Percentiles rank a stretch among this genome's conserved stretches.
Evolutionary conservation across 2,113 vertebrate genomes (phyloP).

Genomic region (Larimichthys polyactis): DNA sequence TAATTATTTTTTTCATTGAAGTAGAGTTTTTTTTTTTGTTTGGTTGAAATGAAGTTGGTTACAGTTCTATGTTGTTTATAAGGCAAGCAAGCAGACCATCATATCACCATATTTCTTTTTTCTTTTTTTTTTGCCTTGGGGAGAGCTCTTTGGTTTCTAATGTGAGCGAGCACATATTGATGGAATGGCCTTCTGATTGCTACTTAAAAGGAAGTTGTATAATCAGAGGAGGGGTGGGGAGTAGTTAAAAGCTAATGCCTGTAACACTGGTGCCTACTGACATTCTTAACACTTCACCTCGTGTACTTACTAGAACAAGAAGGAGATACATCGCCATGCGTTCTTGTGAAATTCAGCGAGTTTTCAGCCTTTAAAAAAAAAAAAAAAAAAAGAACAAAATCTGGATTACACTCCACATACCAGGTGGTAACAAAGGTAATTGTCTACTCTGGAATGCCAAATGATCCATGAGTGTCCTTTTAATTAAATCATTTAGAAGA

Average conservation of each 20-base stretch:
- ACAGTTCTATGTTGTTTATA: conserved; percentile 53
- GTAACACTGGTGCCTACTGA: conserved; percentile 74
- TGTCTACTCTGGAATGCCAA: conserved; percentile 44
- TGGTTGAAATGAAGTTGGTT: conserved; percentile 56
- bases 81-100: conserved; percentile 46
- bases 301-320: conserved; percentile 59
- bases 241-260: conserved; percentile 56
- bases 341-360: conserved; percentile 42
- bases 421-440: conserved; percentile 58
- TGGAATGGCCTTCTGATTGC: conserved; percentile 49
- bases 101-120: conserved; percentile 25
- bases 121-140: conserved; percentile 22
- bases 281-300: conserved; percentile 53
- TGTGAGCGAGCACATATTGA: conserved; percentile 35
- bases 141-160: conserved; percentile 41
- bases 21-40: conserved; percentile 43
- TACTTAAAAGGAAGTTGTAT: conserved; percentile 44
- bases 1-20: conserved; percentile 44
- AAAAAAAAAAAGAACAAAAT: neutral
- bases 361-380: conserved; percentile 28
- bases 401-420: conserved; percentile 50
- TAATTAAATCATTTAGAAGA: conserved; percentile 51
- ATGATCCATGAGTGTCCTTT: conserved; percentile 51
- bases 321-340: conserved; percentile 19
- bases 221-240: conserved; percentile 35